Percentiles rank a stretch among this genome's conserved stretches.
phyloP scores from a whole-genome alignment of 2,797 vertebrate species.

The Notoglanidium macrostoma region DNA sequence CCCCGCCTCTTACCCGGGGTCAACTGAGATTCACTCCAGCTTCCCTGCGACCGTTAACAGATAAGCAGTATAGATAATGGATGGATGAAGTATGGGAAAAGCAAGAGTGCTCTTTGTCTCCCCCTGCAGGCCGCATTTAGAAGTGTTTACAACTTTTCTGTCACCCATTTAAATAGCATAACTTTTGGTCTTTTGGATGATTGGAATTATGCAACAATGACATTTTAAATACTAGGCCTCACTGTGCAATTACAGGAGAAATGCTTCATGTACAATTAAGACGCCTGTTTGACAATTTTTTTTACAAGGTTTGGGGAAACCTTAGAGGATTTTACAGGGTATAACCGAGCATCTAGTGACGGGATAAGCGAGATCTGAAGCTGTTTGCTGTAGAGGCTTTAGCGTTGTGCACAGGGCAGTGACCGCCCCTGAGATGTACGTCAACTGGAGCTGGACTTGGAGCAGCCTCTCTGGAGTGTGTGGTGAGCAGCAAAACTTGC shows the following conservation, averaged over 20 bases:
- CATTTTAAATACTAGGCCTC: not conserved
- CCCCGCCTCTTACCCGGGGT: too few species aligned
- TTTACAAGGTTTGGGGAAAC: not conserved
- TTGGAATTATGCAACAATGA: not conserved
- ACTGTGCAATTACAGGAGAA: not conserved
- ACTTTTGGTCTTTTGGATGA: not conserved
- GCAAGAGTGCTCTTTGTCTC: constrained; percentile 55
- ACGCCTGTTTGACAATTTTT: not conserved
- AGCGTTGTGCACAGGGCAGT: not conserved
- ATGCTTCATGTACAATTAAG: not conserved
- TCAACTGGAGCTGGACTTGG: constrained; percentile 57
- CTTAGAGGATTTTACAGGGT: not conserved
- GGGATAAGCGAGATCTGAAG: not conserved
- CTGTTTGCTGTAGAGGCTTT: not conserved
- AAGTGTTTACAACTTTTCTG: not conserved
- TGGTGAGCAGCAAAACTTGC: constrained; percentile 15
- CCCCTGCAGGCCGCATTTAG: constrained; percentile 51
- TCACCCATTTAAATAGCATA: not conserved
- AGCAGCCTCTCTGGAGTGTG: constrained; percentile 54
- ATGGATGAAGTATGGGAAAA: not conserved
- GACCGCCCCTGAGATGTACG: constrained; percentile 59
- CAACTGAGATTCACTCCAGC: too few species aligned
- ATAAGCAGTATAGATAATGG: too few species aligned
- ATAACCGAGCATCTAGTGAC: not conserved
- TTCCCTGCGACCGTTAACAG: too few species aligned